Conservation (phyloP, 2,113 vertebrate species). For the Theristicus caerulescens region DNA sequence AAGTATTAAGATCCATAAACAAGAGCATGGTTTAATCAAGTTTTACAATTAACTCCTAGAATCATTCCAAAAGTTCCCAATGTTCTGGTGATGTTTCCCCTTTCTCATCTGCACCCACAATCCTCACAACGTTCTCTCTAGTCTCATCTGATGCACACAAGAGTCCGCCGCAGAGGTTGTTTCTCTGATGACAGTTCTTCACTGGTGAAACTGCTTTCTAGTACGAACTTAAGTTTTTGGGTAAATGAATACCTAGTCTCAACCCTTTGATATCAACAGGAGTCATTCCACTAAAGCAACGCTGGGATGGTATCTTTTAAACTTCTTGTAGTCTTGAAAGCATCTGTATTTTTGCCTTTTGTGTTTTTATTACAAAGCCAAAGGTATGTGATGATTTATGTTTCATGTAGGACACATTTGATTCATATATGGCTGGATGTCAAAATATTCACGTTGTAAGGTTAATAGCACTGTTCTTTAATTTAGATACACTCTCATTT, state of each 20-base stretch:
- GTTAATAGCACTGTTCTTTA: neutral
- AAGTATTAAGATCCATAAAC: constrained; percentile 18
- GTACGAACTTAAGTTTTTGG: neutral
- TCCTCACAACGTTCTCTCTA: accelerated
- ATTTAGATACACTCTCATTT: neutral
- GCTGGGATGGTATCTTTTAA: neutral
- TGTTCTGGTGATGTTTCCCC: neutral
- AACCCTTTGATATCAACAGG: neutral
- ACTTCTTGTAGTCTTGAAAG: neutral
- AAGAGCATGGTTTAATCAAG: constrained; percentile 51
- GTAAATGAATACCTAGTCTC: neutral
- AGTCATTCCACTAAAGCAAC: neutral
- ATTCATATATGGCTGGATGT: neutral
- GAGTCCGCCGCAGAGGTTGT: neutral
- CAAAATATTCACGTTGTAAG: neutral
- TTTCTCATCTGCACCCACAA: neutral
- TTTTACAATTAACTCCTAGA: constrained; percentile 20
- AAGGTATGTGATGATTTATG: neutral
- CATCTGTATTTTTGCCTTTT: neutral
- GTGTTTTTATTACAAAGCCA: neutral
- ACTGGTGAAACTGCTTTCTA: neutral
- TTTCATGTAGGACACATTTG: neutral
- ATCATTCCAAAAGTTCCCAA: neutral
- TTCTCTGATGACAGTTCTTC: neutral
- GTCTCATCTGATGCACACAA: neutral